Percentiles rank a stretch among this genome's conserved stretches.
Conservation (phyloP, 2,113 vertebrate genomes). For the Raphicerus campestris region DNA sequence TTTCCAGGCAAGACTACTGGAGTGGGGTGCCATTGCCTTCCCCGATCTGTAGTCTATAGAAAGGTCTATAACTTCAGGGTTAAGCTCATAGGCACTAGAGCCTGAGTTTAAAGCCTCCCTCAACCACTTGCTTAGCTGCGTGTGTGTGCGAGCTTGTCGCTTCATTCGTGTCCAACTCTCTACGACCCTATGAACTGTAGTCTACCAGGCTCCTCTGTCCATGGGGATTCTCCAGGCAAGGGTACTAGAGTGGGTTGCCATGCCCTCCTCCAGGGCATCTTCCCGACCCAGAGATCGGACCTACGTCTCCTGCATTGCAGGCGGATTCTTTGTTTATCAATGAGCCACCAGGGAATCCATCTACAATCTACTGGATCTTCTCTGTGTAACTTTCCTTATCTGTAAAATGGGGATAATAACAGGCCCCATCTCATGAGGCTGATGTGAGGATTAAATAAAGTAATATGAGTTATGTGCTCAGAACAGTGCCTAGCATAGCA, state of each 20-base stretch:
- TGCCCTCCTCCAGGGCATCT: neutral
- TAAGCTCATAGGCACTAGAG: neutral
- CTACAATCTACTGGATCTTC: neutral
- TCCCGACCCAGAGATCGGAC: neutral
- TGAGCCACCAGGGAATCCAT: neutral
- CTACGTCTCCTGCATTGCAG: neutral
- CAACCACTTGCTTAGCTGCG: neutral
- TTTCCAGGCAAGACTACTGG: too few relatives aligned
- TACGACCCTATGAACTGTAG: neutral
- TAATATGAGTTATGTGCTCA: neutral
- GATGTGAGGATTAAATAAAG: neutral
- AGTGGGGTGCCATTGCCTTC: too few relatives aligned
- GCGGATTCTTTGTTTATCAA: neutral
- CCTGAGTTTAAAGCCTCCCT: neutral
- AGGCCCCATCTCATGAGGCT: neutral
- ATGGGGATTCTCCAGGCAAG: neutral
- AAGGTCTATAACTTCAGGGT: neutral
- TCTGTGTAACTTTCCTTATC: neutral
- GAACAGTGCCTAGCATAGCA: neutral
- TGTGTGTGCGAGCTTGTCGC: neutral
- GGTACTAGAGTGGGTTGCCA: neutral
- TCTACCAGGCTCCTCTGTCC: neutral
- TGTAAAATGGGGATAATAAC: neutral
- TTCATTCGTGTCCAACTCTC: neutral
- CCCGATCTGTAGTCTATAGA: neutral